Evolutionary conservation across 1,140 invertebrate genomes (phyloP), one percentile per base, ranked within the genome.

Genomic region (Mizuhopecten yessoensis): DNA sequence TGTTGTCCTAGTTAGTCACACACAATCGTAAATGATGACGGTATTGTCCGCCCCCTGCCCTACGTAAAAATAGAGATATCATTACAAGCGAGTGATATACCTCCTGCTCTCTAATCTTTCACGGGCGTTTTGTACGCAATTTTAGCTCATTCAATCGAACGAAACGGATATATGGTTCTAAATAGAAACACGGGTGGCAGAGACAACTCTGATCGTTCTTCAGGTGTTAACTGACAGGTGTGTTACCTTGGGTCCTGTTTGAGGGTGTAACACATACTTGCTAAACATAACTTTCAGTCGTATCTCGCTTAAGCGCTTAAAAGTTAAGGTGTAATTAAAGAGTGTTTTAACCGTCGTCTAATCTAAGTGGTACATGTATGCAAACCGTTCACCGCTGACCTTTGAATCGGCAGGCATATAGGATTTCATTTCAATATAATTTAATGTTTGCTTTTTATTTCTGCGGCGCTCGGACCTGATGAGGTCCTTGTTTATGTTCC

Each of bases 371-470:
- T 29, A 75, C 57, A 75, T 75, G 57, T 75, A 75, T 75, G 23
- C 23, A n/a, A 75, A 75, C 23, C 57, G 9, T 75, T 75, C 57
- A 29, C 5, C 57, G 57, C 11, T 75, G 57, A 75, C 57, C 57
- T 75, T 29, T 75, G 57, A 75, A 75, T 75, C 29, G 29, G n/a
- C 57, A 75, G 57, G 57, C 23, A 23, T 75, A 75, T 75, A 75
- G 57, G 17, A 75, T 75, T 75, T 75, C 57, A 75, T 75, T 75
- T 75, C 57, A 29, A 75, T 75, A 75, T 75, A 75, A 75, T 75
- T n/a, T 75, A 75, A 75, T 75, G 57, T 75, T 75, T 75, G 57
- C 23, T 75, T 75, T 75, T 75, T 75, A 75, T 75, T 75, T 29
- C 57, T 75, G 57, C 57, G n/a, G 57, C 29, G 1, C n/a, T 75